phyloP scores from a whole-genome alignment of 2,113 vertebrate species.

The Bettongia penicillata region DNA sequence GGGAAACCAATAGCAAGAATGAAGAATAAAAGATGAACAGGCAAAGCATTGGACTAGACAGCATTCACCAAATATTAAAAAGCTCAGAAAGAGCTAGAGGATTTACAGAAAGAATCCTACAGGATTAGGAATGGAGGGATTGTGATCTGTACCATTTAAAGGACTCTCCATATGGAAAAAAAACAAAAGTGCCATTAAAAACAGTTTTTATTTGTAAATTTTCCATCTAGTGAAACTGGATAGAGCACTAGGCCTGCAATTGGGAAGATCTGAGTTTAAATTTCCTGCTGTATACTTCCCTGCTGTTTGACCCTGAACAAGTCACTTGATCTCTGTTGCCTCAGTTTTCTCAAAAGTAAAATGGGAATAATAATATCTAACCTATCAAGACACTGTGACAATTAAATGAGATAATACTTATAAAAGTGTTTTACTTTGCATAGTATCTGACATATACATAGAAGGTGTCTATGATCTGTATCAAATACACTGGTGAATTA shows the following conservation, averaged over 20 bases:
- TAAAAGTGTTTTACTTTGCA: background rate
- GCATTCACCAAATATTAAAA: background rate
- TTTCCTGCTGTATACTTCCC: too few species aligned
- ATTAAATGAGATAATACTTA: background rate
- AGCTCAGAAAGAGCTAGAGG: too few species aligned
- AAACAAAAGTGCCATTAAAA: background rate
- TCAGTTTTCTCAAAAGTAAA: background rate
- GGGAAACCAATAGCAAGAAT: background rate
- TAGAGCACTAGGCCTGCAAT: background rate
- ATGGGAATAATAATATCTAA: background rate
- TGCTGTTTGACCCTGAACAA: background rate
- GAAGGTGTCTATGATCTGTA: background rate
- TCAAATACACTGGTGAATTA: background rate
- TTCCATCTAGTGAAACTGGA: background rate
- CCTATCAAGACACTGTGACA: background rate
- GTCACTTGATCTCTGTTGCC: background rate
- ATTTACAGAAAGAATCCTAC: background rate
- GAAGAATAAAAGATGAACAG: background rate
- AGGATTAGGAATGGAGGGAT: too few species aligned
- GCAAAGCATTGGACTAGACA: background rate
- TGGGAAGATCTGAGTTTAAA: too few species aligned
- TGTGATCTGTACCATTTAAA: background rate
- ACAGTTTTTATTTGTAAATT: background rate
- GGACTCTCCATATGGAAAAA: background rate
- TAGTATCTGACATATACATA: background rate